Conservation (phyloP, 2,113 vertebrate genomes). For the Pterophyllum scalare region DNA sequence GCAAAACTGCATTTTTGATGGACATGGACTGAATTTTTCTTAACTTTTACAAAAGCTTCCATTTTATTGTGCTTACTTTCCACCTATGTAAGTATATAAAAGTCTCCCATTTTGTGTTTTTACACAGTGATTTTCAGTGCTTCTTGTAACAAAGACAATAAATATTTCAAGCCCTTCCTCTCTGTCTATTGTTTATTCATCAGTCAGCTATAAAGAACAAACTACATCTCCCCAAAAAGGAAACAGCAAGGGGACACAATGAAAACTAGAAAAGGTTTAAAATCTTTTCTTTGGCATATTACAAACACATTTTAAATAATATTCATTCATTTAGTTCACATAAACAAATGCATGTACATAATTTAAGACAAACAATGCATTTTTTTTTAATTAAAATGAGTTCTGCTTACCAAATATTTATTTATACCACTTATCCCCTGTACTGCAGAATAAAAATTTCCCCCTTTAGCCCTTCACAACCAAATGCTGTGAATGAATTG, state of each 20-base stretch:
- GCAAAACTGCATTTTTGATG: not conserved
- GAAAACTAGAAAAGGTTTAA: not conserved
- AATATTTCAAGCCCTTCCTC: conserved; percentile 79
- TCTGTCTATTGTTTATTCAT: conserved; percentile 81
- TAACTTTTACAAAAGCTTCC: not conserved
- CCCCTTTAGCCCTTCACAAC: not conserved
- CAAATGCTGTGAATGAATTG: not conserved
- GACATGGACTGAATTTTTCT: not conserved
- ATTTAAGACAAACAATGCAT: not conserved
- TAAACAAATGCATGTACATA: not conserved
- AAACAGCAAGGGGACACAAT: conserved; percentile 20
- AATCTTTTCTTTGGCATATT: not conserved
- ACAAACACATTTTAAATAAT: not conserved
- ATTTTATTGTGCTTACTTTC: not conserved
- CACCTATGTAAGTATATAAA: not conserved
- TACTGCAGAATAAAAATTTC: not conserved
- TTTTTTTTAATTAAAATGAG: not conserved
- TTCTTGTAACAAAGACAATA: conserved; percentile 70
- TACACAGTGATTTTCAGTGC: conserved; percentile 47
- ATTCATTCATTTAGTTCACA: not conserved
- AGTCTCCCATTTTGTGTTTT: conserved; percentile 13
- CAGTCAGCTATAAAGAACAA: conserved; percentile 65
- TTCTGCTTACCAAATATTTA: not conserved
- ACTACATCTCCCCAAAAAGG: conserved; percentile 42
- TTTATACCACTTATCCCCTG: not conserved